Evolutionary conservation across 2,113 vertebrate species (phyloP).

Genomic region (Rhegmatorhina hoffmannsi): DNA sequence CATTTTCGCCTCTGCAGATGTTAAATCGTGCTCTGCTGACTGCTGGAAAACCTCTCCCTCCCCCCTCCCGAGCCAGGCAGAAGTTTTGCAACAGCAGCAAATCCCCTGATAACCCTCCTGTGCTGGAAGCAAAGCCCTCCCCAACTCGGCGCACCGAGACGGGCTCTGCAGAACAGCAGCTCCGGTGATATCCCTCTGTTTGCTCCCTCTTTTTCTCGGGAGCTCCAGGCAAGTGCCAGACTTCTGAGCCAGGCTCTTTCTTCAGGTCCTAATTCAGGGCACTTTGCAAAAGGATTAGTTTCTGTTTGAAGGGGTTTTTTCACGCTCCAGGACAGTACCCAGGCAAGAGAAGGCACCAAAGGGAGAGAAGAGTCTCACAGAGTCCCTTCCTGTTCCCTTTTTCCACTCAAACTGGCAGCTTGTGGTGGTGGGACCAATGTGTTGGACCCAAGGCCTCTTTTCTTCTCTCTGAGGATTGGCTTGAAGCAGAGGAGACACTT

Average conservation of each 20-base stretch:
- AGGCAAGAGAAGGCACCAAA: not conserved
- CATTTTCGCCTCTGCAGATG: constrained; percentile 63
- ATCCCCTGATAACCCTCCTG: constrained; percentile 62
- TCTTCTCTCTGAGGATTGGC: not conserved
- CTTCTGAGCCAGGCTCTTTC: constrained; percentile 32
- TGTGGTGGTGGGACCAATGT: not conserved
- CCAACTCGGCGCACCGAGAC: constrained; percentile 21
- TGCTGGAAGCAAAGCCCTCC: constrained; percentile 66
- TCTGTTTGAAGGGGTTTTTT: constrained; percentile 39
- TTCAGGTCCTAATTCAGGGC: constrained; percentile 36
- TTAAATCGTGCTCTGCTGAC: constrained; percentile 68
- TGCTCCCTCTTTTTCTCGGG: not conserved
- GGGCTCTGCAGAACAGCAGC: constrained; percentile 32
- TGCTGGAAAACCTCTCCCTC: constrained; percentile 60
- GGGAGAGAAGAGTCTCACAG: not conserved
- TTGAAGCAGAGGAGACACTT: not conserved
- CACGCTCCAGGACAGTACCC: not conserved
- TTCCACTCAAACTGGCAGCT: not conserved
- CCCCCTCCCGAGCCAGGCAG: constrained; percentile 35
- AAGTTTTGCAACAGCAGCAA: constrained; percentile 70
- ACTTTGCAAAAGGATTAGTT: constrained; percentile 54
- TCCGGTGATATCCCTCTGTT: not conserved
- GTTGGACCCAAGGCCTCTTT: not conserved
- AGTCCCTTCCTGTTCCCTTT: not conserved
- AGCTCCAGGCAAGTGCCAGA: constrained; percentile 47